Evolutionary conservation across 1,140 invertebrate genomes (phyloP).

Genomic region (Periplaneta americana): DNA sequence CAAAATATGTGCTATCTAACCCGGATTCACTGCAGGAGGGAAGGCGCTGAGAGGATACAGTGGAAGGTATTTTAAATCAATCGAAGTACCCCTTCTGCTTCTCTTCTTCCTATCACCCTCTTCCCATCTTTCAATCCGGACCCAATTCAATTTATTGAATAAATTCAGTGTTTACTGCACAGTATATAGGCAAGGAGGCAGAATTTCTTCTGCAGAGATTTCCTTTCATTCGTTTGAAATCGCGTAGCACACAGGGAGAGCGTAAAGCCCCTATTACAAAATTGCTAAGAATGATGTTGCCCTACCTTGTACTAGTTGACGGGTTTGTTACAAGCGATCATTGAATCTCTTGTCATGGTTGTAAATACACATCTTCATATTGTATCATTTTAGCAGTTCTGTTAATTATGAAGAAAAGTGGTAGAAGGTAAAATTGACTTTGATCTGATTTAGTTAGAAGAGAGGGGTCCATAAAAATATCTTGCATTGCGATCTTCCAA

Average conservation of each 20-base stretch:
- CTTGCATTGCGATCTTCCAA: too few relatives aligned
- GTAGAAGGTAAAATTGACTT: too few relatives aligned
- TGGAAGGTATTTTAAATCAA: background rate
- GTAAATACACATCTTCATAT: too few relatives aligned
- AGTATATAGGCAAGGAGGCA: background rate
- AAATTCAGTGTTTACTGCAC: background rate
- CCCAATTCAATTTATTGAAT: background rate
- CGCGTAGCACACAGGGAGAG: background rate
- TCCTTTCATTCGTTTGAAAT: background rate
- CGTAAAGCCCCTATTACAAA: background rate
- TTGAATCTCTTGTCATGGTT: too few relatives aligned
- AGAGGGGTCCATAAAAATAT: too few relatives aligned
- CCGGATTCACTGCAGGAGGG: background rate
- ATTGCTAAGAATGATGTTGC: too few relatives aligned
- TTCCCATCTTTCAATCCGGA: background rate
- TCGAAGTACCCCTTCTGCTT: background rate
- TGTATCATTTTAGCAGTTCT: too few relatives aligned
- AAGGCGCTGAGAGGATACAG: background rate
- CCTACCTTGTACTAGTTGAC: too few relatives aligned
- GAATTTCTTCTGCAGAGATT: background rate
- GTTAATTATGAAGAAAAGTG: too few relatives aligned
- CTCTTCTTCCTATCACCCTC: background rate
- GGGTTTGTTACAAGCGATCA: too few relatives aligned
- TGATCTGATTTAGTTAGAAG: too few relatives aligned
- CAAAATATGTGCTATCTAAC: background rate